Evolutionary conservation across 2,888 invertebrate genomes (phyloP).

Genomic region (Philaethria dido): DNA sequence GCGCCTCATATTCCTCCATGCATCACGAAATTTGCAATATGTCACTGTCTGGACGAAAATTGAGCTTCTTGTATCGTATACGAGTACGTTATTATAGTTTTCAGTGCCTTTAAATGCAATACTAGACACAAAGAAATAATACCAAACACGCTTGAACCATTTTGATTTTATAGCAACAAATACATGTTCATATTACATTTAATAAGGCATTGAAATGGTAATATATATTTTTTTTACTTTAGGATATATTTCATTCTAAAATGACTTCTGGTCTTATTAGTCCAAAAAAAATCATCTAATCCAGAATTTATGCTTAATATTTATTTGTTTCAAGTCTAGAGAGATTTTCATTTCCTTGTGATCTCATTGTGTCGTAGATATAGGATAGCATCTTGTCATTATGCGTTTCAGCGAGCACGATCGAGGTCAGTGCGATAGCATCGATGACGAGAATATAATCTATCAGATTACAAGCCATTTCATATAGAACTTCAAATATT

Average conservation of each 20-base stretch:
- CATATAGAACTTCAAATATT: neutral
- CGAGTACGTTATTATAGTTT: neutral
- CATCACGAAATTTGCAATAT: neutral
- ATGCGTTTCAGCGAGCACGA: conserved; percentile 19
- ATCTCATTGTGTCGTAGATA: neutral
- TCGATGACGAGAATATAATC: conserved; percentile 29
- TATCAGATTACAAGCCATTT: conserved; percentile 27
- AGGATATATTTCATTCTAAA: no score
- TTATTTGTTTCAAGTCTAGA: neutral
- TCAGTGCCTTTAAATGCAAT: no score
- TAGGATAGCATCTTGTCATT: conserved; percentile 21
- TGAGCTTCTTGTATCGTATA: neutral
- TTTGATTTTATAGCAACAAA: no score
- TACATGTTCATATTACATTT: no score
- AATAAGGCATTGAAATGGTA: no score
- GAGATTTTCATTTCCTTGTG: neutral
- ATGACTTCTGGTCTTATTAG: no score
- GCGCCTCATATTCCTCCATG: neutral
- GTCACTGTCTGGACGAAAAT: neutral
- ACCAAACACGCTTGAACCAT: no score
- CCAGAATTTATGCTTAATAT: neutral
- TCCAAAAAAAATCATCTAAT: no score
- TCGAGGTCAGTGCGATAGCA: conserved; percentile 21
- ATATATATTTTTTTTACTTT: no score
- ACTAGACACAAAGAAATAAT: no score